Evolutionary conservation across 2,797 vertebrate genomes (phyloP), one percentile per base, ranked within the genome.

Genomic region (Chaenodraco wilsoni): DNA sequence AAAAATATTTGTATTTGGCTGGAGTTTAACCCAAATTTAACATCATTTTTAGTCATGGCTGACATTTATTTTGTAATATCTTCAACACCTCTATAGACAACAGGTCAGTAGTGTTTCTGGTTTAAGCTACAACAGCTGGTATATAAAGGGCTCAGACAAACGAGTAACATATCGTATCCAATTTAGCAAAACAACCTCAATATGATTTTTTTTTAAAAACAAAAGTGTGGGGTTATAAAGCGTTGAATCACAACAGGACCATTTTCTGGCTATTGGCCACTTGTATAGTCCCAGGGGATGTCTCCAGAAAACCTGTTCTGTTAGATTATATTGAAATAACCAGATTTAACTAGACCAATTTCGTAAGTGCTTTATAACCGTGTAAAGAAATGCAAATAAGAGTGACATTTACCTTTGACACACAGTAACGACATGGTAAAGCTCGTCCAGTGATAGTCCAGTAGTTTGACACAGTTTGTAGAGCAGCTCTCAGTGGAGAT

Each of bases 371-470:
- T 59, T 37, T 27, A 0, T 1, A 15, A 62, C 2, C 40, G 3
- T 1, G 14, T 10, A 4, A 57, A 62, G 0, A 62, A 12, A 37
- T 5, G 13, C 17, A 40, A 71, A 27, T 0, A 23, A 16, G 45
- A 14, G 2, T 3, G 0, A 60, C 66, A 86, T 92, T 79, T 45
- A 95, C 95, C 94, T 93, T 92, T 88, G 62, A 95, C 95, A 78
- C 95, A 95, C 23, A 95, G 92, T 17, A 95, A 72, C 85, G 94
- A 95, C 95, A 95, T 95, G 89, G 85, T 91, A 88, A 66, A 77
- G 81, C 78, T 84, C 76, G 78, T 74, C 82, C 83, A 76, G 81
- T 76, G 17, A 71, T 77, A 76, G 63, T 79, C 84, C 86, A 56
- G 69, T 58, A 85, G 74, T 93, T 78, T 86, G 23, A 79, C 74